Evolutionary conservation across 2,888 invertebrate species (phyloP).

Genomic region (Drosophila rellima): DNA sequence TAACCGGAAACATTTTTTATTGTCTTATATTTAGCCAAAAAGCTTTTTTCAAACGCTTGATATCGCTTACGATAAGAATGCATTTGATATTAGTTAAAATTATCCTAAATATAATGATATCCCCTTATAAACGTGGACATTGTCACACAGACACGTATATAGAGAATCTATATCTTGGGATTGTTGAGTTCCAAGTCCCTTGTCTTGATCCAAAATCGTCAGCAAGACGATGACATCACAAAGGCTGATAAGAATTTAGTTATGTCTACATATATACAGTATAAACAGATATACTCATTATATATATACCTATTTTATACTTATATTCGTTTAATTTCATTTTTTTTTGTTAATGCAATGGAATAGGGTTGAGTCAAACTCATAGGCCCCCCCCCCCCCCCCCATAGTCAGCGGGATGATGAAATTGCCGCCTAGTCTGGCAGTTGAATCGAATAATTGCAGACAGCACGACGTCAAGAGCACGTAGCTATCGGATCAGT

Average conservation of each 20-base stretch:
- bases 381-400: too few relatives aligned
- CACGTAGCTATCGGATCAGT: conserved; percentile 35
- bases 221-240: conserved; percentile 40
- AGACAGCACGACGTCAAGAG: conserved; percentile 58
- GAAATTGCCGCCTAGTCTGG: conserved; percentile 52
- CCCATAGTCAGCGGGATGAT: conserved; percentile 37
- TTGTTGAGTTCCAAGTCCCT: conserved; percentile 22
- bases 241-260: conserved; percentile 30
- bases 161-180: conserved; percentile 20
- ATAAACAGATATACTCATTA: conserved; percentile 10
- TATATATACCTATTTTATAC: conserved; percentile 9
- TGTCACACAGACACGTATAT: background rate
- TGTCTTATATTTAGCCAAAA: conserved; percentile 5
- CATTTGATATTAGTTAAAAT: conserved; percentile 1
- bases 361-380: conserved; percentile 17
- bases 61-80: conserved; percentile 16
- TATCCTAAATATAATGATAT: background rate
- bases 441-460: conserved; percentile 28
- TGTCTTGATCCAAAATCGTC: conserved; percentile 36
- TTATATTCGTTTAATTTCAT: conserved; percentile 3
- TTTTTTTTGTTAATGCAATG: background rate
- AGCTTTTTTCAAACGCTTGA: background rate
- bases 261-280: conserved; percentile 3
- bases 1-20: background rate
- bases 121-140: background rate